Percentiles rank a stretch among this genome's conserved stretches.
These are phyloP conservation scores for Chelonoidis abingdonii DNA, from an alignment of 2,113 vertebrate genomes.

Conservation along the genomic window DNA sequence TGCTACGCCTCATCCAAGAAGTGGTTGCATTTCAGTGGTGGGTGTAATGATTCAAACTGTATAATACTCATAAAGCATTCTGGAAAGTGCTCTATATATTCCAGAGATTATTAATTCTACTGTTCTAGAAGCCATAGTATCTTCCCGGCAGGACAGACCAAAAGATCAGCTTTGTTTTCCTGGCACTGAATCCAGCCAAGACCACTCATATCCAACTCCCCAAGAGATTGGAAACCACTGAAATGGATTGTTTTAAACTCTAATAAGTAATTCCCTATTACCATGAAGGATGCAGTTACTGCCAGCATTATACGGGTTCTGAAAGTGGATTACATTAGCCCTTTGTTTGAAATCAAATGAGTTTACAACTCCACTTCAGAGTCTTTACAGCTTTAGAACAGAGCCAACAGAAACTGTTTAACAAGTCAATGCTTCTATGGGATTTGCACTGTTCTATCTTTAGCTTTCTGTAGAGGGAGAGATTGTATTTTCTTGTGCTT, in stretches of 20 bases:
- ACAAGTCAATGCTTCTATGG: slow-evolving; percentile 67
- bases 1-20: neutral
- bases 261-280: slow-evolving; percentile 61
- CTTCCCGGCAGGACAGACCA: neutral
- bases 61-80: slow-evolving; percentile 22
- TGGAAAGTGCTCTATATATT: neutral
- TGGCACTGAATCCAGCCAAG: slow-evolving; percentile 39
- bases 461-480: slow-evolving; percentile 45
- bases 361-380: slow-evolving; percentile 72
- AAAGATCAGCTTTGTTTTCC: slow-evolving; percentile 34
- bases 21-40: neutral
- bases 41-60: neutral
- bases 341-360: slow-evolving; percentile 72
- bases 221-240: slow-evolving; percentile 50
- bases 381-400: slow-evolving; percentile 63
- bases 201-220: slow-evolving; percentile 7
- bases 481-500: slow-evolving; percentile 65
- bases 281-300: slow-evolving; percentile 36
- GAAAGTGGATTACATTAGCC: slow-evolving; percentile 74
- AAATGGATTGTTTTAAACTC: slow-evolving; percentile 55
- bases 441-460: slow-evolving; percentile 65
- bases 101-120: neutral
- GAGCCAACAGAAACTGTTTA: slow-evolving; percentile 68
- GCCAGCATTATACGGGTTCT: slow-evolving; percentile 63
- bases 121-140: slow-evolving; percentile 23